A percentile compares a stretch with the other conserved stretches of the same genome.
phyloP scores from a whole-genome alignment of 1,140 invertebrate genomes.

The Ladona fulva region DNA sequence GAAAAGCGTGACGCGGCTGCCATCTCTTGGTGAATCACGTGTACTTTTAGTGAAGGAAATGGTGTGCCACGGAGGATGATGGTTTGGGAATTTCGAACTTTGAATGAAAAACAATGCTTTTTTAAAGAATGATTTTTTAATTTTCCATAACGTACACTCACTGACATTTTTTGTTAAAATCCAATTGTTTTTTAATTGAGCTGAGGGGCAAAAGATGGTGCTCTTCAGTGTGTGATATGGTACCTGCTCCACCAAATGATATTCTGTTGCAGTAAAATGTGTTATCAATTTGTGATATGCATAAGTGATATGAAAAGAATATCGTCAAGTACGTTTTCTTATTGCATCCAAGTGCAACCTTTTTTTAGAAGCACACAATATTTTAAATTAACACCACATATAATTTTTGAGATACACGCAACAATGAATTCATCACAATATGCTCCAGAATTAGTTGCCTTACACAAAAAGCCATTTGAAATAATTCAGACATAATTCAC shows the following conservation, averaged over 20 bases:
- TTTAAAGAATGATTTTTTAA: constrained; percentile 11
- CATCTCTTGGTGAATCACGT: not conserved
- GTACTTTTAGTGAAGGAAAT: not conserved
- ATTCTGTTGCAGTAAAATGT: not conserved
- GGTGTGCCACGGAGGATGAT: not conserved
- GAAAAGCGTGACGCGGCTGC: not conserved
- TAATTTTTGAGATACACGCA: not conserved
- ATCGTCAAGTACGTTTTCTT: not conserved
- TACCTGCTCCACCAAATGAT: not conserved
- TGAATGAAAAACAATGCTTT: not conserved
- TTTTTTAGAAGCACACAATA: not conserved
- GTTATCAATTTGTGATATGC: not conserved
- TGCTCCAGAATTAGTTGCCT: constrained; percentile 9
- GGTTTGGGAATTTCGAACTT: not conserved
- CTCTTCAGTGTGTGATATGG: not conserved
- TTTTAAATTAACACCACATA: not conserved
- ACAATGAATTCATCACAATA: not conserved
- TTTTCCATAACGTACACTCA: constrained; percentile 9
- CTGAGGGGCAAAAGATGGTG: constrained; percentile 2
- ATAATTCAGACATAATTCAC: not conserved
- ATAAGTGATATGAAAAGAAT: constrained; percentile 10
- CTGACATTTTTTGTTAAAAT: not conserved
- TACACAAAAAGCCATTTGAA: not conserved
- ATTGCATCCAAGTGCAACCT: not conserved
- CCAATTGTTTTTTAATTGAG: not conserved